These are phyloP conservation scores for Ibycter americanus DNA, from an alignment of 2,797 vertebrate species.

Conservation along the genomic window DNA sequence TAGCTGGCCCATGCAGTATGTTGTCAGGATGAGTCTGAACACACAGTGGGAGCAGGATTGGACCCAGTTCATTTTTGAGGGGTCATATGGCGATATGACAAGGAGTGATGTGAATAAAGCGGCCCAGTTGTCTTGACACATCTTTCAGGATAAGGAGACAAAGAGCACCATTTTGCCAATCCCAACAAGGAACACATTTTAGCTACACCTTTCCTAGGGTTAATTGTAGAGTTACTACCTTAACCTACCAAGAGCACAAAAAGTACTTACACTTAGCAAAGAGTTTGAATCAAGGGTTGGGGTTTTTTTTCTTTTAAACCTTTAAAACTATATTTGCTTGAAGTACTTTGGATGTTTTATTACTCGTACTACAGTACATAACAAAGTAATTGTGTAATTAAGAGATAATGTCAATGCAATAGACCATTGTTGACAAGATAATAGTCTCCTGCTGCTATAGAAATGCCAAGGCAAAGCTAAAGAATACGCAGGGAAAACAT, in stretches of 20 bases:
- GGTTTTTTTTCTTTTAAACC: slow-evolving; percentile 35
- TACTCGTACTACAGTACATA: slow-evolving; percentile 67
- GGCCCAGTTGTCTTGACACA: not conserved
- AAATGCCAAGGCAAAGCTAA: slow-evolving; percentile 68
- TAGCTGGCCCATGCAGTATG: not conserved
- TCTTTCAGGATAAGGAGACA: not conserved
- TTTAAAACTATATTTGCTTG: slow-evolving; percentile 57
- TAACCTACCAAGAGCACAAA: not conserved
- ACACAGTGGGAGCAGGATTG: accelerated
- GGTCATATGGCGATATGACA: accelerated
- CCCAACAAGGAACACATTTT: not conserved
- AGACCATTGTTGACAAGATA: slow-evolving; percentile 78
- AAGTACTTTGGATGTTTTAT: slow-evolving; percentile 74
- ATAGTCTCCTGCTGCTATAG: slow-evolving; percentile 66
- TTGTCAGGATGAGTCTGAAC: not conserved
- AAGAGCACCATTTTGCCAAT: not conserved
- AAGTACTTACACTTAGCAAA: slow-evolving; percentile 28
- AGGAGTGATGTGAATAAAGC: not conserved
- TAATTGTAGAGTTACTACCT: slow-evolving; percentile 10
- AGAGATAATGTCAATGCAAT: slow-evolving; percentile 76
- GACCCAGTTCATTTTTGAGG: not conserved
- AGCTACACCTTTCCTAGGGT: not conserved
- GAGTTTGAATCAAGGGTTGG: slow-evolving; percentile 14
- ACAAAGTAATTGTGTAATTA: slow-evolving; percentile 78
- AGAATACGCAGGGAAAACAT: slow-evolving; percentile 50